These are phyloP conservation scores for Aphelocoma coerulescens DNA, from an alignment of 2,113 vertebrate genomes.

Conservation along the genomic window DNA sequence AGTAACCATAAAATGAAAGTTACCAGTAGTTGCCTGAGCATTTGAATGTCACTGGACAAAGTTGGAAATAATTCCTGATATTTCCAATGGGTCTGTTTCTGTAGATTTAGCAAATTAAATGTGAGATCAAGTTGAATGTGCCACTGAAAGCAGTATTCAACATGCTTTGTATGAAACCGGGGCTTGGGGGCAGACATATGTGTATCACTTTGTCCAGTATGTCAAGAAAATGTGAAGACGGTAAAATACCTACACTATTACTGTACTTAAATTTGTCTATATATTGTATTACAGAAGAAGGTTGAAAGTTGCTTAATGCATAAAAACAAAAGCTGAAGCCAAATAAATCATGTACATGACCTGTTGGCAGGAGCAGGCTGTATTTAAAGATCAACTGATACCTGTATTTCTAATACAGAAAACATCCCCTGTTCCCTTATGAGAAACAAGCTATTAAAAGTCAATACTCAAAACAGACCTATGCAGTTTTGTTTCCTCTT, in stretches of 20 bases:
- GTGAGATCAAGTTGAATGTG: neutral
- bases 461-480: conserved; percentile 49
- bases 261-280: conserved; percentile 59
- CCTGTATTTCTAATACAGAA: conserved; percentile 57
- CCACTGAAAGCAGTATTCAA: neutral
- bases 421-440: conserved; percentile 46
- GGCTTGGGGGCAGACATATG: neutral
- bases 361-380: conserved; percentile 58
- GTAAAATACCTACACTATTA: conserved; percentile 15
- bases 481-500: conserved; percentile 61
- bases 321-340: conserved; percentile 49
- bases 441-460: conserved; percentile 67
- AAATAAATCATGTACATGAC: conserved; percentile 51
- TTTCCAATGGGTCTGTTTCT: neutral
- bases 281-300: conserved; percentile 42
- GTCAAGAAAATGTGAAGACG: conserved; percentile 47
- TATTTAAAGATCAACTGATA: conserved; percentile 53
- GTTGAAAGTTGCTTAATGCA: conserved; percentile 46
- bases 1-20: neutral
- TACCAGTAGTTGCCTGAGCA: conserved; percentile 10
- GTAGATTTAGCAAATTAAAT: neutral
- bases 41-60: conserved; percentile 33
- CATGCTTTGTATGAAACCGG: neutral
- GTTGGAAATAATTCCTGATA: neutral
- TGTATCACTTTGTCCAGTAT: conserved; percentile 12